Evolutionary conservation across 2,888 invertebrate genomes (phyloP), one percentile per base, ranked within the genome.

Genomic region (Ypsolopha sequella): DNA sequence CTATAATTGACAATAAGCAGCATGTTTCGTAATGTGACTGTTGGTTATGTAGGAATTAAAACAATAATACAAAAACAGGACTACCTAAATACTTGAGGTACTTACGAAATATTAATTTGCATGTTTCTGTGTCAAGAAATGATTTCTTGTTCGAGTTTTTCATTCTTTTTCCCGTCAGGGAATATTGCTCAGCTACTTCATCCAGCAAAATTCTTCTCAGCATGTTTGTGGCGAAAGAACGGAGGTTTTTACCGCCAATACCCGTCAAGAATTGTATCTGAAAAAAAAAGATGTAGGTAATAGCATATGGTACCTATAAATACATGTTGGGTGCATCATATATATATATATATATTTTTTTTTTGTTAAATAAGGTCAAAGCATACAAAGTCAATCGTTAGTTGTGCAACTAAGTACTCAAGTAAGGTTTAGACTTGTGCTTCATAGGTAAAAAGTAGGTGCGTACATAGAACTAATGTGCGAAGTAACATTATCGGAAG

Each of bases 61-160:
- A 7, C 11, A 41, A n/a, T 41, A 41, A 41, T n/a, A 44, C 14
- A 24, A 44, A n/a, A n/a, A 7, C 7, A 10, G 33, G 1, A 44
- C 33, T 34, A 48, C 1, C 7, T 48, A 48, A 14, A 46, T 10
- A 46, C 10, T 7, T 35, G 7, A 48, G 36, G 39, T 48, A 48
- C 48, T 48, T 36, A 48, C 48, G 36, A 48, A 48, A 48, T 36
- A 48, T 48, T 36, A 48, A 11, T 48, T 48, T 36, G 24, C 48
- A 48, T 11, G 45, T 36, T 48, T 48, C 36, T 6, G 48, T 48
- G 13, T 13, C 39, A 13, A 36, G 10, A 48, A 48, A 48, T 38
- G 36, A 48, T 48, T 48, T 48, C 24, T 48, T 48, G 39, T 48
- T 11, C 1, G 48, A 48, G 24, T 48, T 48, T 14, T 48, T 48